Evolutionary conservation across 2,797 vertebrate species (phyloP).

Genomic region (Australoheros facetus): DNA sequence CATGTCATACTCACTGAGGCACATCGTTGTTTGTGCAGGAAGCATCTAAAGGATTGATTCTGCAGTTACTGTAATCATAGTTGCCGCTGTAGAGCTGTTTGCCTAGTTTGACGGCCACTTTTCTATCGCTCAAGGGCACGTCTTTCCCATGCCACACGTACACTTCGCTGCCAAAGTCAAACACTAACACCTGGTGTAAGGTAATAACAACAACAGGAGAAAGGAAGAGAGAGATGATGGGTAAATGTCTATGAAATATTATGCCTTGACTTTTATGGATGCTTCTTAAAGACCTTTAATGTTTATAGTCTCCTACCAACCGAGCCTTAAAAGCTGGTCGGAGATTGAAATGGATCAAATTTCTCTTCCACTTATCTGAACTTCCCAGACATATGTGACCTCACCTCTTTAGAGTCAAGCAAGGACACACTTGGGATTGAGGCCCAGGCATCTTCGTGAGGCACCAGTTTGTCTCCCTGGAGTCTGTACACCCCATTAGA

Average conservation of each 20-base stretch:
- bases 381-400: background rate
- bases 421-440: constrained; percentile 82
- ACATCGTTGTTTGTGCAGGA: constrained; percentile 69
- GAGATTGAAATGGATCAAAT: background rate
- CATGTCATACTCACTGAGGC: constrained; percentile 72
- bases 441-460: constrained; percentile 83
- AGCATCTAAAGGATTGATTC: constrained; percentile 81
- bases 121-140: constrained; percentile 81
- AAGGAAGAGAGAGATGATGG: background rate
- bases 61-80: constrained; percentile 83
- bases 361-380: background rate
- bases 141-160: constrained; percentile 87
- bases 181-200: constrained; percentile 79
- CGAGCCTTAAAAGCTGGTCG: background rate
- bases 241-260: background rate
- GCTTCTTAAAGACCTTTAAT: background rate
- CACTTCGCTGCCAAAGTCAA: constrained; percentile 85
- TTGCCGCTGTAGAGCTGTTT: constrained; percentile 82
- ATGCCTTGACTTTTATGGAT: background rate
- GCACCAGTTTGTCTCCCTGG: constrained; percentile 82
- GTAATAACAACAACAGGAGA: background rate
- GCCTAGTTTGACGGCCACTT: constrained; percentile 83
- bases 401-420: constrained; percentile 84
- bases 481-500: constrained; percentile 82
- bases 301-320: background rate